Base-by-base conservation (phyloP, 2,113 vertebrate species). In the Acanthisitta chloris region DNA sequence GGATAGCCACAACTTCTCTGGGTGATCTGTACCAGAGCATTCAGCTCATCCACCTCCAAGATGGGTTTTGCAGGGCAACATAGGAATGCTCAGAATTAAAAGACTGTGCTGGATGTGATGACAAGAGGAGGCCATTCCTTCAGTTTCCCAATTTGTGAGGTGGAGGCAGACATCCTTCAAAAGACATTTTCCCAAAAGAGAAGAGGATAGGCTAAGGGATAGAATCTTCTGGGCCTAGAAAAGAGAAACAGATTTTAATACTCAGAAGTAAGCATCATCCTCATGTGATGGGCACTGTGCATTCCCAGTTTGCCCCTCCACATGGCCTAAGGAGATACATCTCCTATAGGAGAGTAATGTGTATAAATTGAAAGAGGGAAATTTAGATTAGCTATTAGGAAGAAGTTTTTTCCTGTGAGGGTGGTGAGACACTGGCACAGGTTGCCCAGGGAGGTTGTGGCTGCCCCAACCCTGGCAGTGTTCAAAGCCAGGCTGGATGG, bases 251-350 rank as follows among this genome's bases (percentile, higher is more conserved):
- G 10, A 2, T 71, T 51, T 23, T 19, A 28, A 42, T 43, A 9
- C 23, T 19, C 14, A 49, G 42, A 38, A 29, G 4, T 10, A 62
- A 29, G 8, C 21, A 42, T 31, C n/a, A 54, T 28, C 36, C 18
- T 36, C 0, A 0, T 33, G 18, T 10, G 31, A 58, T 6, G 26
- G 12, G 33, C 14, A n/a, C n/a, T n/a, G 12, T 36, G 1, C 18
- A 19, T 42, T 54, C 40, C 29, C 48, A 46, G 5, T n/a, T n/a
- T 38, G 23, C 2, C 7, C 4, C 7, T 36, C 24, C 29, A 36
- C 6, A 13, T 6, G 21, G 23, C 24, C 33, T 4, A 20, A 46
- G 42, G 45, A 14, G 2, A 1, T 4, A 10, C 19, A 20, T n/a
- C 48, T 76, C 23, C 70, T 48, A 4, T n/a, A n/a, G n/a, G n/a